Conservation (phyloP, 2,113 vertebrate genomes). For the Lophura nycthemera region DNA sequence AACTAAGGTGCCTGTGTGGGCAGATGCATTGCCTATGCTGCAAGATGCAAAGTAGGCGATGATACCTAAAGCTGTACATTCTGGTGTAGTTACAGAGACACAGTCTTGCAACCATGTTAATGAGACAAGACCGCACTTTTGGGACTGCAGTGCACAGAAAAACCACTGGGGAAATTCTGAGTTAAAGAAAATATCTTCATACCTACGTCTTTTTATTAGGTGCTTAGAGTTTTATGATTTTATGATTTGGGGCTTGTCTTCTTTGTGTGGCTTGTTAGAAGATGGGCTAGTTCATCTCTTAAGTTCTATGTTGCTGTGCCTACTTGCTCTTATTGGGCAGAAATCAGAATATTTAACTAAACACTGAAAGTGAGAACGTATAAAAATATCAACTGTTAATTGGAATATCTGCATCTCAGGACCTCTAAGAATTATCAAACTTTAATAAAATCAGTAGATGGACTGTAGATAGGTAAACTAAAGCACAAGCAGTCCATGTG, state of each 20-base stretch:
- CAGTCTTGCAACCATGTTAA: rapidly evolving
- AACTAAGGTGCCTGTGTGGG: rapidly evolving
- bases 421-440: not conserved
- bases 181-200: not conserved
- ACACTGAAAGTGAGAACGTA: not conserved
- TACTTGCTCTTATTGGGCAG: not conserved
- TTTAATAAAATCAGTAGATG: not conserved
- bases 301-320: not conserved
- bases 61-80: not conserved
- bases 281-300: not conserved
- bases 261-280: not conserved
- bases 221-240: not conserved
- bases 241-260: not conserved
- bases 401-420: not conserved
- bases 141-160: not conserved
- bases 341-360: not conserved
- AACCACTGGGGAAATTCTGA: not conserved
- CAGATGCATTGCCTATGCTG: rapidly evolving
- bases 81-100: rapidly evolving
- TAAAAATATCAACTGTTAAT: not conserved
- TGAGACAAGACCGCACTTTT: not conserved
- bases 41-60: not conserved
- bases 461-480: not conserved
- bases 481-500: not conserved
- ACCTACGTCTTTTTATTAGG: not conserved